Base-by-base conservation (phyloP, 1,140 invertebrate genomes). In the Galleria mellonella region DNA sequence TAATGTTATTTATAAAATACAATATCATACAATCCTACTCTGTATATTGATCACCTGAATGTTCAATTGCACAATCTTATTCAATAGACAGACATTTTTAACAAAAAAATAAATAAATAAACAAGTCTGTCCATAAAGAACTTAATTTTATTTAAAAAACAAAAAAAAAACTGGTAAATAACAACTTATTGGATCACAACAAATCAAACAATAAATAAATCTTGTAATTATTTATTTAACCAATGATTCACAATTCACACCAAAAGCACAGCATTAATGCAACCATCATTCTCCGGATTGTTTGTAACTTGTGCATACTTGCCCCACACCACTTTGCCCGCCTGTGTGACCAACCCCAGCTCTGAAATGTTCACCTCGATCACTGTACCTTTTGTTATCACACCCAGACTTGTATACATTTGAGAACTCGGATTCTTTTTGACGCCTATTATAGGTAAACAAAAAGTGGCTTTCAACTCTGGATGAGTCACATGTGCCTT, bases 251-350 rank as follows among this genome's bases (percentile, higher is more conserved):
- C 9, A 3, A 23, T 56, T 93, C 92, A 99, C 57, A 99, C 95
- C 70, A 99, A 89, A 36, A 99, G 88, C 48, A 99, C 95, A 78
- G 98, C 97, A 92, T 99, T 99, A 36, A 99, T 98, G 78, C 98
- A 99, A 17, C 98, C 98, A 91, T 99, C 98, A 88, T 99, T 99
- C 85, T 99, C 98, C 5, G 98, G 98, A 88, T 99, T 97, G 82
- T 99, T 99, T 0, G 98, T 99, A 9, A 99, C 97, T 86, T 99
- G 98, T 0, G 98, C 98, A 88, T 98, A 99, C 90, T 99, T 99
- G 55, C 98, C 98, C 98, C 98, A 99, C 1, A 99, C 96, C 50
- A 99, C 97, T 92, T 99, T 99, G 45, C 98, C 98, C 28, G 95
- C 94, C 83, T 99, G 97, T 7, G 98, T 99, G 0, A 99, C 98